phyloP scores from a whole-genome alignment of 2,113 vertebrate genomes.

The Brachirus orientalis region DNA sequence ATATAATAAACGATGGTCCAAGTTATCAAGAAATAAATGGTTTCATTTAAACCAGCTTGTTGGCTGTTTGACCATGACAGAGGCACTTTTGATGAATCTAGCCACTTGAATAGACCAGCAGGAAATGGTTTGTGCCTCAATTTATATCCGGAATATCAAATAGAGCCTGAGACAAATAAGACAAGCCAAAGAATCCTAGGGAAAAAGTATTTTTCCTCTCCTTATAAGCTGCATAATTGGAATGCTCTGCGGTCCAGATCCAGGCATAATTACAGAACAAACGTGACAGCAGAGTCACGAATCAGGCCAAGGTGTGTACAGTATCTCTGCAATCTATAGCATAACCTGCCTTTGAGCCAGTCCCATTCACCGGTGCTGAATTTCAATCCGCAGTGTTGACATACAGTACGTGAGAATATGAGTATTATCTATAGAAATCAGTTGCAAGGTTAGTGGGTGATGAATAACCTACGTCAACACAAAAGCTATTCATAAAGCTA shows the following conservation, averaged over 20 bases:
- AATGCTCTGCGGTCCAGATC: conserved; percentile 24
- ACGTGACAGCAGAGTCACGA: conserved; percentile 7
- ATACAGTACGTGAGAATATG: neutral
- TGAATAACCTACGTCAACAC: no score
- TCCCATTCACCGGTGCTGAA: conserved; percentile 9
- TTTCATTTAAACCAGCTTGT: neutral
- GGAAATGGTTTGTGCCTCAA: conserved; percentile 12
- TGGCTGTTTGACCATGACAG: conserved; percentile 5
- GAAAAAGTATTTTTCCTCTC: conserved; percentile 6
- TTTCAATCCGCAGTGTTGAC: neutral
- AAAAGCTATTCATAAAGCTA: conserved; percentile 8
- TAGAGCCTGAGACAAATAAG: neutral
- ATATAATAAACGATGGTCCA: neutral
- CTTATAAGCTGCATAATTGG: conserved; percentile 27
- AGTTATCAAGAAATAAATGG: conserved; percentile 9
- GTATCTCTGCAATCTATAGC: conserved; percentile 4
- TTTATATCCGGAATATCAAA: conserved; percentile 44
- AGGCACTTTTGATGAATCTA: conserved; percentile 10
- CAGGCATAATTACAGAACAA: conserved; percentile 42
- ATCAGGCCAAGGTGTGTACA: neutral
- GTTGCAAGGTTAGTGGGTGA: no score
- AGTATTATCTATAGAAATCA: neutral
- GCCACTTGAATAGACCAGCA: conserved; percentile 20
- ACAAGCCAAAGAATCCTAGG: neutral
- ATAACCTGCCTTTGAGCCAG: conserved; percentile 9